phyloP scores from a whole-genome alignment of 2,888 invertebrate species.

The Andrena trimmerana region DNA sequence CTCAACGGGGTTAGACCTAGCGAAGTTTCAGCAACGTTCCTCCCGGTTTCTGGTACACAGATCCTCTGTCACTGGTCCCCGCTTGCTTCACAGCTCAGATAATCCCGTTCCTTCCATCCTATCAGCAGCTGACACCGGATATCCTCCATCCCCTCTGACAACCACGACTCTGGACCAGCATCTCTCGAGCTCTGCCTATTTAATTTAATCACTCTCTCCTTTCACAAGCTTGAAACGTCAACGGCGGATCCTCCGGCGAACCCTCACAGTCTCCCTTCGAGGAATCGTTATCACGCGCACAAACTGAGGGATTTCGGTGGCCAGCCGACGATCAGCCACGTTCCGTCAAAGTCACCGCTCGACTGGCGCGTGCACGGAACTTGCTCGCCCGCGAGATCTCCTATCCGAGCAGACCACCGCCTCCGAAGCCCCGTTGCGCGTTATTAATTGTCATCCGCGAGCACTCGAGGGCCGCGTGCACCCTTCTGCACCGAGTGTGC shows the following conservation, averaged over 20 bases:
- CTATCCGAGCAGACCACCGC: constrained; percentile 1
- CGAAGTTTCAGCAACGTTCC: not conserved
- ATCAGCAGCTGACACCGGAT: not conserved
- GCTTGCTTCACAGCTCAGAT: constrained; percentile 6
- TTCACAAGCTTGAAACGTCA: not conserved
- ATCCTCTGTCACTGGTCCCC: not conserved
- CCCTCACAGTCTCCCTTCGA: not conserved
- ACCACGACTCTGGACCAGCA: not conserved
- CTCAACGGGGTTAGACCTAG: not conserved
- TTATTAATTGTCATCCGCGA: constrained; percentile 70
- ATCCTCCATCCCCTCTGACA: constrained; percentile 7
- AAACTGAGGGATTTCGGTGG: not conserved
- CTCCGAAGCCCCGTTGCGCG: not conserved
- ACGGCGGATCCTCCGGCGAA: not conserved
- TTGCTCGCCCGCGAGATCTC: constrained; percentile 27
- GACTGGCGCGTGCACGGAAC: constrained; percentile 33
- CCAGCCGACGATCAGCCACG: constrained; percentile 17
- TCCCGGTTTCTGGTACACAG: not conserved
- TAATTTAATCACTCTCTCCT: not conserved
- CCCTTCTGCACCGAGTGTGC: constrained; percentile 82
- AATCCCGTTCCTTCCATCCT: not conserved
- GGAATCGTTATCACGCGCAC: not conserved
- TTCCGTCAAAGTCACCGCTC: constrained; percentile 32
- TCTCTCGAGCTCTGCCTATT: not conserved
- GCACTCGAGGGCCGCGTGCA: constrained; percentile 65